A percentile compares a stretch with the other conserved stretches of the same genome.
These are phyloP conservation scores for Opisthograptis luteolata DNA, from an alignment of 2,888 invertebrate genomes.

Conservation along the genomic window DNA sequence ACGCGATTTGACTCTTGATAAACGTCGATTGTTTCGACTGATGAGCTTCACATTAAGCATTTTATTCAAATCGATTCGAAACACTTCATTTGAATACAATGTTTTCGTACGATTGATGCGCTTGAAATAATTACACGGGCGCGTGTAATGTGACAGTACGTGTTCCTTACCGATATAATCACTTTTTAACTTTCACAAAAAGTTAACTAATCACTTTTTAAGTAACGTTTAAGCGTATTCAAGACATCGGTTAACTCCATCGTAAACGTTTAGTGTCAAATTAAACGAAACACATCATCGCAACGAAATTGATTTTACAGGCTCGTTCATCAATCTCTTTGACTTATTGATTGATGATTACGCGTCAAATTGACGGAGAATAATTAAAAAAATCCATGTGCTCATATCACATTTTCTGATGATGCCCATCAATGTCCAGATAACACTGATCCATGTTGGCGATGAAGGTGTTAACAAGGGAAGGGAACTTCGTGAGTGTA, in stretches of 20 bases:
- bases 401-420: slow-evolving; percentile 53
- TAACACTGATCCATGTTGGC: slow-evolving; percentile 40
- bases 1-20: slow-evolving; percentile 75
- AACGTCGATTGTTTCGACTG: slow-evolving; percentile 70
- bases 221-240: slow-evolving; percentile 37
- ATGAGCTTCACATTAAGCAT: slow-evolving; percentile 72
- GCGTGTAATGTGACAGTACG: slow-evolving; percentile 14
- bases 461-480: slow-evolving; percentile 20
- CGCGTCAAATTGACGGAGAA: slow-evolving; percentile 68
- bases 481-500: slow-evolving; percentile 10
- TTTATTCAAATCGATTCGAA: slow-evolving; percentile 30
- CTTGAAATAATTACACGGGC: slow-evolving; percentile 12
- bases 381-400: slow-evolving; percentile 75
- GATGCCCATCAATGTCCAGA: slow-evolving; percentile 41
- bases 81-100: slow-evolving; percentile 26
- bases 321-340: slow-evolving; percentile 75
- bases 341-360: slow-evolving; percentile 80
- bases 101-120: slow-evolving; percentile 17
- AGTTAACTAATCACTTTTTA: slow-evolving; percentile 37
- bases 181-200: slow-evolving; percentile 22
- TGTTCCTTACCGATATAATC: slow-evolving; percentile 37
- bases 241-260: slow-evolving; percentile 43
- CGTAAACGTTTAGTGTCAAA: slow-evolving; percentile 77
- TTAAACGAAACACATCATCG: slow-evolving; percentile 77
- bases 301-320: slow-evolving; percentile 72